Evolutionary conservation across 2,797 vertebrate genomes (phyloP).

Genomic region (Dipus sagitta): DNA sequence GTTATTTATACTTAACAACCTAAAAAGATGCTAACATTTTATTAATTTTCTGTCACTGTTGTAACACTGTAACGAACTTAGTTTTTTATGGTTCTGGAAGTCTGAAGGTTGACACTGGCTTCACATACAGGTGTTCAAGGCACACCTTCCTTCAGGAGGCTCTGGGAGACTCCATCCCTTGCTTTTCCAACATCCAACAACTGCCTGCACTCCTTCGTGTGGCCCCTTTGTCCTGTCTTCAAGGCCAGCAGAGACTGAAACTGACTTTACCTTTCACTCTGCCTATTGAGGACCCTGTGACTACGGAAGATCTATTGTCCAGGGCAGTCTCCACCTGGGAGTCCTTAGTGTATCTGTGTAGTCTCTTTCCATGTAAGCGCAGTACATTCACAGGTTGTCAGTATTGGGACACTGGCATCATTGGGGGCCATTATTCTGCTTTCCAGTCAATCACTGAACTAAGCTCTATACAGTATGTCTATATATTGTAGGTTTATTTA

Average conservation of each 20-base stretch:
- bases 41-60: constrained; percentile 12
- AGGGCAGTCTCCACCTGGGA: neutral
- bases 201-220: neutral
- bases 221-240: neutral
- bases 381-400: neutral
- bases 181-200: constrained; percentile 20
- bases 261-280: neutral
- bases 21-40: neutral
- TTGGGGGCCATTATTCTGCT: neutral
- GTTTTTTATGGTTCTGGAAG: neutral
- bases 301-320: neutral
- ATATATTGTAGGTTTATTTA: neutral
- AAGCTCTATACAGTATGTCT: neutral
- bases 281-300: neutral
- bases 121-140: neutral
- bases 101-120: constrained; percentile 34
- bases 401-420: neutral
- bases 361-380: neutral
- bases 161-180: neutral
- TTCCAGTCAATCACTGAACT: neutral
- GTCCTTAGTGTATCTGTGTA: neutral
- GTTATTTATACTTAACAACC: constrained; percentile 39
- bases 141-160: neutral
- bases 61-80: neutral
- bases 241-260: neutral